Evolutionary conservation across 2,888 invertebrate species (phyloP), one percentile per base, ranked within the genome.

Genomic region (Alviniconcha strummeri): DNA sequence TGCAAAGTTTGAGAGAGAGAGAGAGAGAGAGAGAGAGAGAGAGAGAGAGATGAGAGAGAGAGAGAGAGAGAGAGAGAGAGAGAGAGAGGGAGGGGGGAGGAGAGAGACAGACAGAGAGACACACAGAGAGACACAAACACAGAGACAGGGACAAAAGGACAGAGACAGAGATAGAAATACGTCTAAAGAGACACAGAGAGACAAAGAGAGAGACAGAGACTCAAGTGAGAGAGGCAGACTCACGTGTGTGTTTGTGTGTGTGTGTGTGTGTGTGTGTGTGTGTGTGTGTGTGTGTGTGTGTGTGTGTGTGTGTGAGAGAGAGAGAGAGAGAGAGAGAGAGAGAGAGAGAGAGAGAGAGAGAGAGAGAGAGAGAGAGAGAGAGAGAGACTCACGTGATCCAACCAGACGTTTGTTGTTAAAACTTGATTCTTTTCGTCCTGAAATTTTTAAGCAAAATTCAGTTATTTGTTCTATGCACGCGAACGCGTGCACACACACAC

Each of bases 381-480:
- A 36, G 17, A 19, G 8, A 52, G 15, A 82, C 89, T 86, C 84
- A 92, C 93, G 91, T 93, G 93, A 85, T 93, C 92, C 7, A 93
- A 88, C 93, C 93, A 93, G 17, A 93, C 91, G 87, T 92, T 93
- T 13, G 92, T 92, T 5, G 92, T 92, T 64, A 93, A 87, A 4
- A 93, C 92, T 88, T 93, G 93, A 86, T 93, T 93, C 75, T 91
- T 91, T 86, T 93, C 93, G 87, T 93, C 93, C 93, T 93, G 87
- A n/a, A 80, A 80, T 54, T 4, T 11, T 52, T 36, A 71, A 71
- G n/a, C n/a, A 71, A 17, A n/a, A 60, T 60, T 60, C 76, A 76
- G 36, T 36, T 36, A 0, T 36, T 36, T 36, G 36, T 36, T 3
- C 36, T 36, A 36, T 36, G 36, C 36, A 36, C 36, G 36, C 74